Base-by-base conservation (phyloP, 2,797 vertebrate species). In the Hapalemur alaotrensis region DNA sequence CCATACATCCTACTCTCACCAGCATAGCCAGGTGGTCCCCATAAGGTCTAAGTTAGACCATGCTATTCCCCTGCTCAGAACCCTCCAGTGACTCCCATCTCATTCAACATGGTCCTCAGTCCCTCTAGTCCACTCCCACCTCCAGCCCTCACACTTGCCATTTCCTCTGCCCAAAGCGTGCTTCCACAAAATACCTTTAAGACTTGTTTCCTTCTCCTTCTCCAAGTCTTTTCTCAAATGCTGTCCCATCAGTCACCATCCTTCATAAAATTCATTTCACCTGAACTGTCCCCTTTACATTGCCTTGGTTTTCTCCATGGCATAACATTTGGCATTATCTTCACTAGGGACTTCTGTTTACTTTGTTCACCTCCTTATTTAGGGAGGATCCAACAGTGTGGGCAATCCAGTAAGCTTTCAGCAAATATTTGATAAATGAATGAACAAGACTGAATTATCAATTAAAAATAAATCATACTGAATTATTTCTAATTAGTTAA, bases 391-490 rank as follows among this genome's bases (percentile, higher is more conserved):
- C 78, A 82, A 80, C 1, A 70, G 0, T 50, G 25, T 76, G 38
- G 3, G 1, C 0, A 50, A 50, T 50, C 4, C 38, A 46, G 13
- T n/a, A 67, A 73, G 13, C 11, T 85, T 32, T 82, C 23, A 76
- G 65, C 13, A 94, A 80, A 76, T 59, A 94, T 35, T 35, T 82
- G 41, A n/a, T 43, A 69, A 76, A 69, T n/a, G 12, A 91, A 80
- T 92, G 52, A 81, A 7, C 22, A 75, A 89, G n/a, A 67, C 0
- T 17, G 9, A 78, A 82, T 61, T 50, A 38, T 5, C 2, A 5
- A 28, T 48, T 65, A 65, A 65, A 65, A 65, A 65, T 65, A 65
- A 65, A 82, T 7, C 6, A 70, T n/a, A 75, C 14, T 69, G 54
- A 81, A 59, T 70, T 78, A 70, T 72, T 85, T 85, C 25, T 72